phyloP scores from a whole-genome alignment of 1,140 invertebrate species.

The Drosophila parabipectinata region DNA sequence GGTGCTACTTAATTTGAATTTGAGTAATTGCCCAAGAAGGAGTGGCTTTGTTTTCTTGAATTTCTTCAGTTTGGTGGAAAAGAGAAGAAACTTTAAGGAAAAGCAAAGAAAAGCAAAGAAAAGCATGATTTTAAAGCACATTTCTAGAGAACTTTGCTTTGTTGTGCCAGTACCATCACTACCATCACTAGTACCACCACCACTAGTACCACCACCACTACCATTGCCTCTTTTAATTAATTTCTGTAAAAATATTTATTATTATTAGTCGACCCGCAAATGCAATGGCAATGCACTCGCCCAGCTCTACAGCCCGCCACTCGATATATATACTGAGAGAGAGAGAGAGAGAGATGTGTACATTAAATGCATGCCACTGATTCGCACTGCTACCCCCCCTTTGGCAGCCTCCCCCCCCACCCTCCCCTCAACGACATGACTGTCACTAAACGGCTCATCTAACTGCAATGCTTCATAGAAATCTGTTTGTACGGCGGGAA shows the following conservation, averaged over 20 bases:
- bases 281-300: constrained; percentile 59
- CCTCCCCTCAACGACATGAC: constrained; percentile 64
- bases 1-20: constrained; percentile 78
- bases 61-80: neutral
- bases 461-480: constrained; percentile 83
- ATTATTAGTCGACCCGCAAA: constrained; percentile 72
- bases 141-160: too few relatives aligned
- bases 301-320: constrained; percentile 9
- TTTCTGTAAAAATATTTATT: constrained; percentile 80
- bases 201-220: neutral
- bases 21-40: constrained; percentile 68
- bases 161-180: too few relatives aligned
- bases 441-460: constrained; percentile 83
- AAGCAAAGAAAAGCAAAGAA: too few relatives aligned
- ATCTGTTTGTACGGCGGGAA: constrained; percentile 61
- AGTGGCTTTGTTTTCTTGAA: constrained; percentile 3
- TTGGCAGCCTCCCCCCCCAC: neutral
- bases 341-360: neutral
- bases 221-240: constrained; percentile 66
- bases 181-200: neutral
- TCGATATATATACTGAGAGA: constrained; percentile 10
- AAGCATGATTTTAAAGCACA: too few relatives aligned
- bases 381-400: constrained; percentile 20
- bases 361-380: constrained; percentile 53
- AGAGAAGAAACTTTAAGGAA: neutral